These are phyloP conservation scores for Rhysida immarginata DNA, from an alignment of 1,140 invertebrate genomes.

Conservation along the genomic window DNA sequence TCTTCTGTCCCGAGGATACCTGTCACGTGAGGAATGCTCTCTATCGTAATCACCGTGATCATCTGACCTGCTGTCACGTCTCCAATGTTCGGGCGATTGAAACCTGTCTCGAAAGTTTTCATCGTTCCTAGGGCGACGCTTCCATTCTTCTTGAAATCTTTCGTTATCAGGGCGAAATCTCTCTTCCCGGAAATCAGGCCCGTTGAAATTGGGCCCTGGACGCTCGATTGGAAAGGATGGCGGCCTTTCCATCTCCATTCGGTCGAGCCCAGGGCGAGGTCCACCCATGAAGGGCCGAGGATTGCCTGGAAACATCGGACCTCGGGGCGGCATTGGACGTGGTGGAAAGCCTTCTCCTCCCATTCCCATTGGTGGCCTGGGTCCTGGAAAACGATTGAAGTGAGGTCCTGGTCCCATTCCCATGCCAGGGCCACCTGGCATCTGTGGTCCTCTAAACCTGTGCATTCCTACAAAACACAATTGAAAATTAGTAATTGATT, in stretches of 20 bases:
- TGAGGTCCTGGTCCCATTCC: background rate
- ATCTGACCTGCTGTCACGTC: background rate
- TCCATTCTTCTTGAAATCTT: background rate
- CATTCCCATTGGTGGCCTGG: background rate
- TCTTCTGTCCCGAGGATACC: background rate
- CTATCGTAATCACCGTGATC: background rate
- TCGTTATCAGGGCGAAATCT: background rate
- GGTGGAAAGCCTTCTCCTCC: background rate
- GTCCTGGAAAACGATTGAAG: background rate
- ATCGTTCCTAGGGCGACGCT: background rate
- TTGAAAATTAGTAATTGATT: too few species aligned
- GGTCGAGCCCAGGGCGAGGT: background rate
- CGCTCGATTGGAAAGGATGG: background rate
- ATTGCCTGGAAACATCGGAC: background rate
- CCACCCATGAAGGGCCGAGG: background rate
- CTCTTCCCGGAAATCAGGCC: constrained; percentile 1
- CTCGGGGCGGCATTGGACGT: background rate
- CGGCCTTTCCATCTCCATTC: background rate
- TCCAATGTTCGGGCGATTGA: background rate
- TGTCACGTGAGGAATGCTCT: background rate
- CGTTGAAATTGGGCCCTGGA: background rate
- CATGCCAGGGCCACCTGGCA: background rate
- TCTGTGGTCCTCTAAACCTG: background rate
- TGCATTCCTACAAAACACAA: background rate
- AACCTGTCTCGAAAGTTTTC: background rate